Evolutionary conservation across 2,888 invertebrate genomes (phyloP).

Genomic region (Eupithecia subfuscata): DNA sequence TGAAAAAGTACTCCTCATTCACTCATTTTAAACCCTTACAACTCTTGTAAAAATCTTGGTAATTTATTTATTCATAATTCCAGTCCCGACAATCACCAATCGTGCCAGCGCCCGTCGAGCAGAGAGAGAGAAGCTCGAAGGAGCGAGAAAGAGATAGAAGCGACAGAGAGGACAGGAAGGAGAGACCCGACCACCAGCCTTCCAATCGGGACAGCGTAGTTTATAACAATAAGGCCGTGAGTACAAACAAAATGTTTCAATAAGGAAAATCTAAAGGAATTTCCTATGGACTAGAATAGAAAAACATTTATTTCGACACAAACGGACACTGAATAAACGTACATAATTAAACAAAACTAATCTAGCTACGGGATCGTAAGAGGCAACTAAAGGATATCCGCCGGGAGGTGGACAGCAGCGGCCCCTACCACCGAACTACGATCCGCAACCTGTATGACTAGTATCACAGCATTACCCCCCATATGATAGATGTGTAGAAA

Average conservation of each 20-base stretch:
- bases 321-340: not conserved
- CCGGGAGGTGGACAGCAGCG: no score
- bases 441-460: no score
- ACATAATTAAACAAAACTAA: not conserved
- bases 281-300: no score
- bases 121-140: slow-evolving; percentile 70
- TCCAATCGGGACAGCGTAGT: slow-evolving; percentile 35
- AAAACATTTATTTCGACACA: not conserved
- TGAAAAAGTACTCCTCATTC: no score
- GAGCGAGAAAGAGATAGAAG: slow-evolving; percentile 59
- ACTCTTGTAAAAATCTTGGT: not conserved
- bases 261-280: not conserved
- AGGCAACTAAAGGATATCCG: no score
- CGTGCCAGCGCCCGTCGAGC: slow-evolving; percentile 71
- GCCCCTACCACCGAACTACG: no score
- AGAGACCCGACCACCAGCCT: slow-evolving; percentile 59
- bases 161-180: slow-evolving; percentile 59
- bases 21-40: not conserved
- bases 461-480: no score
- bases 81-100: slow-evolving; percentile 71
- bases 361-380: not conserved
- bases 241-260: not conserved
- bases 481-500: no score
- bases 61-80: slow-evolving; percentile 30
- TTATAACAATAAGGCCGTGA: slow-evolving; percentile 33